These are phyloP conservation scores for Origma solitaria DNA, from an alignment of 2,113 vertebrate genomes.

Conservation along the genomic window DNA sequence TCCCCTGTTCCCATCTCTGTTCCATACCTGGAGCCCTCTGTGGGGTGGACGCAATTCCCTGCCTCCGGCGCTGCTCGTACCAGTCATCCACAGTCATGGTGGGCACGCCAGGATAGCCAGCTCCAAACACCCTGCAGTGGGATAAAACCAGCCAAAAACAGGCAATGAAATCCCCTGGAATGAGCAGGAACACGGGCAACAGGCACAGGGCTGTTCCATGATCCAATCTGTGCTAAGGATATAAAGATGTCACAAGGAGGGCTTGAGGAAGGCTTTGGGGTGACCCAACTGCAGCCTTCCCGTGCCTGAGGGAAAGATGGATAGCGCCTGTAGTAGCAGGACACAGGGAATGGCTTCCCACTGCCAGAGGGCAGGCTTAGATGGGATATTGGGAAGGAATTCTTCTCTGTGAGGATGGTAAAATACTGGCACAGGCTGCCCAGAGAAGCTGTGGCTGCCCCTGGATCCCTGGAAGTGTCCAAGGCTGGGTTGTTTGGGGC, in stretches of 20 bases:
- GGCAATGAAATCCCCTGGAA: fast-evolving
- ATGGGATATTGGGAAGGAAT: neutral
- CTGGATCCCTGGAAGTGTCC: neutral
- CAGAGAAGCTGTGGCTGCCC: neutral
- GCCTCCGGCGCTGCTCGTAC: slow-evolving; percentile 85
- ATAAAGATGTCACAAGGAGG: neutral
- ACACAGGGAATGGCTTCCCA: neutral
- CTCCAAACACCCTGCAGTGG: slow-evolving; percentile 84
- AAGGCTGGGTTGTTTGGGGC: fast-evolving
- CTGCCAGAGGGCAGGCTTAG: neutral
- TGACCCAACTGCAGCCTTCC: fast-evolving
- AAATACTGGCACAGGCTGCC: neutral
- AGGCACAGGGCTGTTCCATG: neutral
- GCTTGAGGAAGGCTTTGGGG: neutral
- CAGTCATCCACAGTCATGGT: slow-evolving; percentile 94
- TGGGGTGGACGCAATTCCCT: slow-evolving; percentile 66
- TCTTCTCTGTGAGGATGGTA: fast-evolving
- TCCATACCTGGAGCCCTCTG: slow-evolving; percentile 64
- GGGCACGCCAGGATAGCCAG: slow-evolving; percentile 89
- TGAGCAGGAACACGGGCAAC: neutral
- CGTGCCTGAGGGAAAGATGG: neutral
- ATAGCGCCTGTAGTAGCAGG: neutral
- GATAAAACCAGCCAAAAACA: neutral
- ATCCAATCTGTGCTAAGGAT: fast-evolving
- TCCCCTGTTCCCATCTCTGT: fast-evolving